phyloP scores from a whole-genome alignment of 2,797 vertebrate genomes.

The Helicolenus hilgendorfi region DNA sequence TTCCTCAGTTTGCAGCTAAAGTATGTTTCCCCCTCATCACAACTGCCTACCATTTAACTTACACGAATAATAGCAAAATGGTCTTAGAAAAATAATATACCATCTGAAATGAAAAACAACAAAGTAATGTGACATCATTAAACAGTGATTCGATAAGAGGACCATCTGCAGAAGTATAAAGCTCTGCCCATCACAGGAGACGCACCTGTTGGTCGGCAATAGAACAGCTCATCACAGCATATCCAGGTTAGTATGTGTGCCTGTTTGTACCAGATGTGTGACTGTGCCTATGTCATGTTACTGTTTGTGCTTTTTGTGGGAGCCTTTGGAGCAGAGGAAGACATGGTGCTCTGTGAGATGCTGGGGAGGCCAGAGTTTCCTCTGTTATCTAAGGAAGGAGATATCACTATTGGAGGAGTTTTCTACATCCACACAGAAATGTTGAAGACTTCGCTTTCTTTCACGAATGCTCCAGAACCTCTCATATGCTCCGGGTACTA shows the following conservation, averaged over 20 bases:
- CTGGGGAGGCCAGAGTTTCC: conserved; percentile 79
- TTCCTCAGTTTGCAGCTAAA: not conserved
- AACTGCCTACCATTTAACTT: not conserved
- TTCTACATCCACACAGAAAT: conserved; percentile 87
- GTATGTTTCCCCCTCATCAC: not conserved
- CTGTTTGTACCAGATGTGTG: conserved; percentile 42
- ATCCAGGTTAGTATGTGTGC: not conserved
- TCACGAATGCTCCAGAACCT: conserved; percentile 74
- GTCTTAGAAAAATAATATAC: not conserved
- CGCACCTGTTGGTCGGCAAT: not conserved
- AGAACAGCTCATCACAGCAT: not conserved
- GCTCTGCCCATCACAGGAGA: not conserved
- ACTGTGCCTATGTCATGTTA: conserved; percentile 55
- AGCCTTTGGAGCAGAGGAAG: conserved; percentile 53
- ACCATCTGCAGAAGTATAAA: conserved; percentile 47
- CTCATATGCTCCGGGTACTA: conserved; percentile 84
- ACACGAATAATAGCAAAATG: not conserved
- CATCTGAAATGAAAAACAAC: not conserved
- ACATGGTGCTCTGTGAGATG: conserved; percentile 71
- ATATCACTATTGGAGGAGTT: conserved; percentile 86
- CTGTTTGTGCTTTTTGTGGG: conserved; percentile 62
- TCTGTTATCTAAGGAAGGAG: conserved; percentile 83
- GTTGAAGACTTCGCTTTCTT: conserved; percentile 57
- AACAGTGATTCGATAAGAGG: conserved; percentile 43
- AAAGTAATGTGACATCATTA: conserved; percentile 28